phyloP scores from a whole-genome alignment of 1,140 invertebrate species.

The Drosophila parvula region DNA sequence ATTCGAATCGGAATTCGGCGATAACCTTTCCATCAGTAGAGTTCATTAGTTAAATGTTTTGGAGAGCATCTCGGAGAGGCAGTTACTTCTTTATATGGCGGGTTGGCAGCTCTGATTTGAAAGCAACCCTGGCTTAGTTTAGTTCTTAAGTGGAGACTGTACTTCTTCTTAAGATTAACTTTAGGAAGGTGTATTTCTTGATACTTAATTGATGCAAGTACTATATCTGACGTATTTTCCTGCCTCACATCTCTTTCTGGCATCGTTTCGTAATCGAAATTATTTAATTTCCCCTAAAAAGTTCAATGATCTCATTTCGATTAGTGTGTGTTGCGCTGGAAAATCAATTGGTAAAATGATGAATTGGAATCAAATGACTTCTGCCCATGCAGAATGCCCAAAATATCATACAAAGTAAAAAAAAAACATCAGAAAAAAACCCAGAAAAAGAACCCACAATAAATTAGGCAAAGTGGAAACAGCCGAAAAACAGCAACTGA shows the following conservation, averaged over 20 bases:
- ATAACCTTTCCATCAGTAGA: constrained; percentile 55
- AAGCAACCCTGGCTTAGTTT: neutral
- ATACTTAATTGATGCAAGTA: constrained; percentile 26
- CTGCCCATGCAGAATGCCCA: constrained; percentile 1
- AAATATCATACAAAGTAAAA: neutral
- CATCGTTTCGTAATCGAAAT: constrained; percentile 19
- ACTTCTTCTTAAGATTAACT: neutral
- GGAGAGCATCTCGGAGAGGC: neutral
- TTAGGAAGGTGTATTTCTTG: too few relatives aligned
- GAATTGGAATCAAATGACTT: constrained; percentile 41
- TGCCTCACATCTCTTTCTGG: constrained; percentile 4
- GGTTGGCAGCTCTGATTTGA: too few relatives aligned
- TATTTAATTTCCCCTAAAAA: constrained; percentile 11
- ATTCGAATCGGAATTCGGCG: constrained; percentile 23
- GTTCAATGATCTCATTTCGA: constrained; percentile 40
- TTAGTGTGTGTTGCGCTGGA: constrained; percentile 13
- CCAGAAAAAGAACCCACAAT: constrained; percentile 14
- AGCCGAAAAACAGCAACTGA: constrained; percentile 20
- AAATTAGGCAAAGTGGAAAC: constrained; percentile 27
- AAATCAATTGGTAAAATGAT: constrained; percentile 48
- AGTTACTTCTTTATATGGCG: neutral
- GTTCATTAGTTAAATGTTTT: neutral
- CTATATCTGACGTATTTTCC: constrained; percentile 11
- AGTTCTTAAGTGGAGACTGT: neutral
- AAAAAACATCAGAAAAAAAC: constrained; percentile 1